Percentiles rank a stretch among this genome's conserved stretches.
phyloP scores from a whole-genome alignment of 1,140 invertebrate species.

The Drosophila baimaii region DNA sequence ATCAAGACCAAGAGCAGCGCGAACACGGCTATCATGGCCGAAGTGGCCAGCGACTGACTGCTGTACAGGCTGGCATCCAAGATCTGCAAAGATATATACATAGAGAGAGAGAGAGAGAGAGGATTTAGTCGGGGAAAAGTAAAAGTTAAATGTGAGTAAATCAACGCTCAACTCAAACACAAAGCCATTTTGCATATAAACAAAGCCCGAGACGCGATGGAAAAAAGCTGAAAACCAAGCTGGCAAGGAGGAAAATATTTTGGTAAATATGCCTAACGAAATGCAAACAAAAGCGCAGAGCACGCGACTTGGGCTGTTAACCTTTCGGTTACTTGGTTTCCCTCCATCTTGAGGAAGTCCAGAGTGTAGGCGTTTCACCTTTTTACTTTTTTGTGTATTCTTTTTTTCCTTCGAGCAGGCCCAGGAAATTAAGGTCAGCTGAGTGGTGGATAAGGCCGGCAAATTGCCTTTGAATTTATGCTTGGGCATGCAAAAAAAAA shows the following conservation, averaged over 20 bases:
- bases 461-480: slow-evolving; percentile 60
- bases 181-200: slow-evolving; percentile 78
- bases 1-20: slow-evolving; percentile 89
- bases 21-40: slow-evolving; percentile 90
- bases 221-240: slow-evolving; percentile 24
- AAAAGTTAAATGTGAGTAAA: slow-evolving; percentile 65
- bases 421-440: slow-evolving; percentile 50
- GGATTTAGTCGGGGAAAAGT: slow-evolving; percentile 57
- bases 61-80: slow-evolving; percentile 91
- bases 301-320: slow-evolving; percentile 68
- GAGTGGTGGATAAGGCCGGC: slow-evolving; percentile 37
- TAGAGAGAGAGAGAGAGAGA: slow-evolving; percentile 61
- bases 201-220: slow-evolving; percentile 29
- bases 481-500: slow-evolving; percentile 49
- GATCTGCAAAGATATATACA: slow-evolving; percentile 87
- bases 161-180: slow-evolving; percentile 72
- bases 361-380: slow-evolving; percentile 42
- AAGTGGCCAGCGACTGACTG: slow-evolving; percentile 90
- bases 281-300: slow-evolving; percentile 77
- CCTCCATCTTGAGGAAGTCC: not conserved
- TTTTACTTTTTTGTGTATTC: slow-evolving; percentile 10
- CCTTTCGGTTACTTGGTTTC: slow-evolving; percentile 62
- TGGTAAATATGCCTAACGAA: slow-evolving; percentile 81
- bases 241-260: slow-evolving; percentile 47
- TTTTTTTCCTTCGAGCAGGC: slow-evolving; percentile 19